These are phyloP conservation scores for Abrostola triplasia DNA, from an alignment of 2,888 invertebrate species.

Conservation along the genomic window DNA sequence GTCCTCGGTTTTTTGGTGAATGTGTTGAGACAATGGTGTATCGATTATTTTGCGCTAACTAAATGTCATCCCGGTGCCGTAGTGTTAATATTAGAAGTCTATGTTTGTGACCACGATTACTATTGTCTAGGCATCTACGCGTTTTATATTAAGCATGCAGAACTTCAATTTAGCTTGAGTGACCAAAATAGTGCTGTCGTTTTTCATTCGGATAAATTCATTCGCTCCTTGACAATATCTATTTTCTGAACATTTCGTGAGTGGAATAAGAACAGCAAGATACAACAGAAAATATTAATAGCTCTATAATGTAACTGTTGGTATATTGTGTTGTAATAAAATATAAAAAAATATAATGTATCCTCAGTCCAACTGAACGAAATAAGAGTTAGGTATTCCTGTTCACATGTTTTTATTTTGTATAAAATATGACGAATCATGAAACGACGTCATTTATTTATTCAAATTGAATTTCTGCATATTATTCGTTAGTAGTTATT, in stretches of 20 bases:
- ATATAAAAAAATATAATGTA: slow-evolving; percentile 1
- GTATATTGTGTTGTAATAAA: slow-evolving; percentile 11
- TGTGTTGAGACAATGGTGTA: slow-evolving; percentile 88
- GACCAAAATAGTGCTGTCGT: slow-evolving; percentile 83
- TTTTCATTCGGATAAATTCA: slow-evolving; percentile 75
- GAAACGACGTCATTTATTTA: slow-evolving; percentile 4
- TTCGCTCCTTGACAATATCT: slow-evolving; percentile 75
- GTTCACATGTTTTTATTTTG: no score
- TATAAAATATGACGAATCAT: slow-evolving; percentile 26
- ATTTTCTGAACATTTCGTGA: slow-evolving; percentile 73
- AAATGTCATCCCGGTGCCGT: slow-evolving; percentile 87
- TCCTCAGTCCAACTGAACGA: not conserved
- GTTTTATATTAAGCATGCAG: slow-evolving; percentile 86
- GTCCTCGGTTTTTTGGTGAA: slow-evolving; percentile 80
- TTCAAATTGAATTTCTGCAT: not conserved
- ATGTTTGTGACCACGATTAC: slow-evolving; percentile 85
- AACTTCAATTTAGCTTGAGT: slow-evolving; percentile 82
- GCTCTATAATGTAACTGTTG: slow-evolving; percentile 31
- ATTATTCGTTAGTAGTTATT: no score
- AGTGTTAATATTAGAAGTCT: slow-evolving; percentile 88
- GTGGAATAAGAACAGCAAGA: slow-evolving; percentile 61
- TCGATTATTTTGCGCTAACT: slow-evolving; percentile 88
- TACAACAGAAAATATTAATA: slow-evolving; percentile 57
- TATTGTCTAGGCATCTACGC: slow-evolving; percentile 87
- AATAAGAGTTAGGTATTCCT: no score